Evolutionary conservation across 2,113 vertebrate genomes (phyloP), one percentile per base, ranked within the genome.

Genomic region (Gadus macrocephalus): DNA sequence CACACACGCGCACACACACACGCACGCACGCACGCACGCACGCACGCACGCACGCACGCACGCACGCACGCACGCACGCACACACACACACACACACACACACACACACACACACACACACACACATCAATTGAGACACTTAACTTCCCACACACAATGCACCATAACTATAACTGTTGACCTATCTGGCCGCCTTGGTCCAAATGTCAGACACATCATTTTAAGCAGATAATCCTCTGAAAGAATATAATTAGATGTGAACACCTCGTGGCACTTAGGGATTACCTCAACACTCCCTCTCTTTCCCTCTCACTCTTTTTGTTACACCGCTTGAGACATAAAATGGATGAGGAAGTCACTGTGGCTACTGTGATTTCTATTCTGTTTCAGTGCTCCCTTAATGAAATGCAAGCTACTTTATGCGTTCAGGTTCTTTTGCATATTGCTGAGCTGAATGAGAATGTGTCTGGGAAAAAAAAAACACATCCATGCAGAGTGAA

Each of bases 201-300:
- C 63, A 42, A 35, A 58, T 62, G 53, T 58, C 66, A 68, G 53
- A 59, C 62, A 19, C 17, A 19, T 19, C 7, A 11, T 65, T 67
- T 38, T 53, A 56, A 66, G 59, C 35, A 16, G 15, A 35, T 35
- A 35, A 60, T 56, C 61, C 6, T 53, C 65, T 15, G 60, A 72
- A 15, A 65, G 42, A 79, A 61, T 35, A 35, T 35, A 35, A 35
- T 35, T 35, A 49, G 59, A 35, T 65, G 70, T 14, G 20, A 35
- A 63, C 66, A 67, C 67, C 62, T 69, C 62, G 5, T 64, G 60
- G 68, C 82, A 78, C 83, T 83, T 22, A 71, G 66, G 42, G 69
- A 79, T 83, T 35, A 35, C 31, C 31, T 35, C 31, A 35, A 35
- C 31, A 3, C 31, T 31, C 31, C 31, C 5, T 31, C 4, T 31